These are phyloP conservation scores for Lagocephalus sceleratus DNA, from an alignment of 2,797 vertebrate species.

Conservation along the genomic window DNA sequence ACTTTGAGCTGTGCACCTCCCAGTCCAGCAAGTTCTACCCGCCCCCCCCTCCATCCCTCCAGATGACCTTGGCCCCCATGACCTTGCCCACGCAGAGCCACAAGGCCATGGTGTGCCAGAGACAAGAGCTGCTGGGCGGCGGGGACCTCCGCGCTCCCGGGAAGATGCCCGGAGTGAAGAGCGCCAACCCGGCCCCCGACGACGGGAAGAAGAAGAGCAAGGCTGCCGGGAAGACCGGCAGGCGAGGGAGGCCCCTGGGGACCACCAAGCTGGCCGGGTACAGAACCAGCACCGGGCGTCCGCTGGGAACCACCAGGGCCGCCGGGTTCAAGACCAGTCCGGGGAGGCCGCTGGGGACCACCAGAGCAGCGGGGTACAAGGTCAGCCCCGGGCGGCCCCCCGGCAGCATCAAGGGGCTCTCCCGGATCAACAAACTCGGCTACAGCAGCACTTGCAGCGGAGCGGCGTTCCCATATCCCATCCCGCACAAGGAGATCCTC, in stretches of 20 bases:
- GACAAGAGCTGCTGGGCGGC: conserved; percentile 81
- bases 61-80: conserved; percentile 76
- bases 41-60: conserved; percentile 69
- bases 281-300: conserved; percentile 96
- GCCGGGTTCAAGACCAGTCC: conserved; percentile 99
- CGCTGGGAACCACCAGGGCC: conserved; percentile 95
- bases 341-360: conserved; percentile 93
- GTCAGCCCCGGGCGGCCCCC: conserved; percentile 96
- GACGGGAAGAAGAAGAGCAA: conserved; percentile 92
- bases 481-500: conserved; percentile 86
- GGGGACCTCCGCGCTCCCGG: conserved; percentile 78
- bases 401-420: conserved; percentile 96
- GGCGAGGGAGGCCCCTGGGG: conserved; percentile 90
- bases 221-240: conserved; percentile 85
- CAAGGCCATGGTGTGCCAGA: conserved; percentile 88
- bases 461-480: conserved; percentile 90
- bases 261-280: conserved; percentile 97
- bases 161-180: conserved; percentile 76
- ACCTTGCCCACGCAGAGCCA: conserved; percentile 73
- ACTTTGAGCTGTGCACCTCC: conserved; percentile 90
- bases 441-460: conserved; percentile 84
- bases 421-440: conserved; percentile 90
- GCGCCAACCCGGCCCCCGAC: conserved; percentile 77
- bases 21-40: conserved; percentile 92
- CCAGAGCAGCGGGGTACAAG: conserved; percentile 97